Base-by-base conservation (phyloP, 2,113 vertebrate genomes). In the Zosterops japonicus region DNA sequence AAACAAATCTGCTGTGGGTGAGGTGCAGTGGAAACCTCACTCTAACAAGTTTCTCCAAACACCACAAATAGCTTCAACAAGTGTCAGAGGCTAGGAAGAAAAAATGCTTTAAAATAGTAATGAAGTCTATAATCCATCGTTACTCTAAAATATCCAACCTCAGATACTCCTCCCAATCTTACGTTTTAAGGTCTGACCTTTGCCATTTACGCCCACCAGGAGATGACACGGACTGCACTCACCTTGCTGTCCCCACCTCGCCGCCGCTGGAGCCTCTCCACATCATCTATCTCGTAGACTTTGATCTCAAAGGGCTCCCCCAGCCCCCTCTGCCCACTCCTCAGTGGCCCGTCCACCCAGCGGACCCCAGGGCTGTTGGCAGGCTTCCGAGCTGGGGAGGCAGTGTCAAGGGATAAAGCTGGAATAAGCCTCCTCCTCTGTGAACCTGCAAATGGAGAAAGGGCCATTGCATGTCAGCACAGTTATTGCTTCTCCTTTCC, bases 251-350 rank as follows among this genome's bases (percentile, higher is more conserved):
- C 97, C 25, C 95, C 97, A 27, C 98, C 98, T 70, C 98, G 98
- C 69, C 98, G 98, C 92, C 98, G 98, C 96, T 99, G 99, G 55
- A 99, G 98, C 63, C 99, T 98, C 79, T 99, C 99, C 20, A 99
- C 99, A 2, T 99, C 99, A 31, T 99, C 99, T 12, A 99, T 99
- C 93, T 99, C 99, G n/a, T 99, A 99, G 74, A 99, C 99, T 93
- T 99, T 99, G 93, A 99, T 99, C 98, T 99, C 99, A 41, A 99
- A 99, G 69, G 99, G 98, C 82, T 99, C 99, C 36, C 98, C 97
- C 56, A 98, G 60, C 22, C 96, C 92, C 67, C 98, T 84, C 98
- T 98, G 98, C 91, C 98, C 95, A 76, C 95, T 98, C 56, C 99
- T 94, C 75, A 99, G 96, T 4, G 99, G 99, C 7, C 99, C 99